These are phyloP conservation scores for Dynastes tityus DNA, from an alignment of 2,888 invertebrate species.

Conservation along the genomic window DNA sequence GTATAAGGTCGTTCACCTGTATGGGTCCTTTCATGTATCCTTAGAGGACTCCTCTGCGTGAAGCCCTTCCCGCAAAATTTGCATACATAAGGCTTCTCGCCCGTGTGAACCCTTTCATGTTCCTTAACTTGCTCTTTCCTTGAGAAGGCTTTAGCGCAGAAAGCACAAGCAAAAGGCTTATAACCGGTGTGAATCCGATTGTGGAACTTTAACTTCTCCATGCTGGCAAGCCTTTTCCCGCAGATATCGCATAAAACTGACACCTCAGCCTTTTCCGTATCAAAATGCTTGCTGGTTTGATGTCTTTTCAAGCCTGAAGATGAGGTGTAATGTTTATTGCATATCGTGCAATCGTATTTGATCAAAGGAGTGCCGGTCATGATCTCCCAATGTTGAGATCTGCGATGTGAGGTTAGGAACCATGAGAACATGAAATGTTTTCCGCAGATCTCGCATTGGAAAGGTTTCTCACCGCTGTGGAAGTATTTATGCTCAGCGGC, in stretches of 20 bases:
- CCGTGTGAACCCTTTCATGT: conserved; percentile 57
- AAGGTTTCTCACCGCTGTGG: conserved; percentile 74
- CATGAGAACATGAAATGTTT: conserved; percentile 73
- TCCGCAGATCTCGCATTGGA: conserved; percentile 72
- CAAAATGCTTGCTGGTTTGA: conserved; percentile 68
- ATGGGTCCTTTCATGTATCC: conserved; percentile 76
- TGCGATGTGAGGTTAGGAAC: conserved; percentile 73
- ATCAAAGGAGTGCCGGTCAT: conserved; percentile 68
- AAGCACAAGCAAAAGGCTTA: conserved; percentile 69
- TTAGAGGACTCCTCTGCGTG: conserved; percentile 75
- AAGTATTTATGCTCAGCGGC: conserved; percentile 70
- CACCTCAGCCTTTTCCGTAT: conserved; percentile 71
- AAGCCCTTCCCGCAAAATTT: conserved; percentile 60
- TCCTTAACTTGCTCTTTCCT: conserved; percentile 58
- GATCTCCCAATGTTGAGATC: conserved; percentile 71
- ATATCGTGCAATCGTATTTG: conserved; percentile 67
- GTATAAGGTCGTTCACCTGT: conserved; percentile 77
- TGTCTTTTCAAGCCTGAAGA: conserved; percentile 64
- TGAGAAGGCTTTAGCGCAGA: conserved; percentile 72
- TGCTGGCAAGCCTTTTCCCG: conserved; percentile 66
- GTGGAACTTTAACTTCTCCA: conserved; percentile 67
- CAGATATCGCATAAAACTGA: conserved; percentile 68
- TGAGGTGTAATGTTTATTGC: conserved; percentile 67
- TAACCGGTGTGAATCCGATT: conserved; percentile 68
- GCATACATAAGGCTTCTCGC: conserved; percentile 57